Evolutionary conservation across 2,888 invertebrate genomes (phyloP), one percentile per base, ranked within the genome.

Genomic region (Siphlonurus alternatus): DNA sequence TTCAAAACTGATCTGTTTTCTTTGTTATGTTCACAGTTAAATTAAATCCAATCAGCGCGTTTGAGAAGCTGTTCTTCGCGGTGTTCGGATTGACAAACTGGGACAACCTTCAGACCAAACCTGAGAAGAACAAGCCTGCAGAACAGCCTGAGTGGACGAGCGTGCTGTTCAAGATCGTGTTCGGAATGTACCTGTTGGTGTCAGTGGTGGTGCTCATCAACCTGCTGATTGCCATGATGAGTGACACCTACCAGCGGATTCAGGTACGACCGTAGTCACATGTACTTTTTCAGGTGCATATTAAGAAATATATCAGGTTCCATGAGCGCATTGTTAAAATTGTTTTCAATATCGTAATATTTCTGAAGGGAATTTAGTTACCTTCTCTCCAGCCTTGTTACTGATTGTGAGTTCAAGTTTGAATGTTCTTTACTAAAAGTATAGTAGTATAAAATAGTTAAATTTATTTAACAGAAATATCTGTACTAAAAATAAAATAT

Each of bases 221-320:
- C 81, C 87, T 98, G 76, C 89, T 98, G 77, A 98, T 98, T 85
- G 98, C 98, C 81, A 97, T 98, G 97, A 97, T 98, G 96, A 96
- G 96, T 79, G 97, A 98, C 84, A 98, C 98, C 73, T 98, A 99
- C 80, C 97, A 98, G 79, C 86, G 96, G 75, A 97, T 97, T 74
- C 79, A 78, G 69, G 76, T 71, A 53, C 22, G 59, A 38, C n/a
- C n/a, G n/a, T n/a, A 53, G 18, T 15, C 10, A 15, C 53, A 10
- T 53, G 53, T 10, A 18, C 53, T 18, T 15, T 10, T 53, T 15
- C 18, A 53, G n/a, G n/a, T n/a, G n/a, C n/a, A n/a, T n/a, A n/a
- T n/a, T n/a, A n/a, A n/a, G n/a, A n/a, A n/a, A n/a, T n/a, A n/a
- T n/a, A n/a, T n/a, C n/a, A n/a, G n/a, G n/a, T n/a, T n/a, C n/a